Evolutionary conservation across 2,888 invertebrate species (phyloP), one percentile per base, ranked within the genome.

Genomic region (Rambutsinella grinnellia): DNA sequence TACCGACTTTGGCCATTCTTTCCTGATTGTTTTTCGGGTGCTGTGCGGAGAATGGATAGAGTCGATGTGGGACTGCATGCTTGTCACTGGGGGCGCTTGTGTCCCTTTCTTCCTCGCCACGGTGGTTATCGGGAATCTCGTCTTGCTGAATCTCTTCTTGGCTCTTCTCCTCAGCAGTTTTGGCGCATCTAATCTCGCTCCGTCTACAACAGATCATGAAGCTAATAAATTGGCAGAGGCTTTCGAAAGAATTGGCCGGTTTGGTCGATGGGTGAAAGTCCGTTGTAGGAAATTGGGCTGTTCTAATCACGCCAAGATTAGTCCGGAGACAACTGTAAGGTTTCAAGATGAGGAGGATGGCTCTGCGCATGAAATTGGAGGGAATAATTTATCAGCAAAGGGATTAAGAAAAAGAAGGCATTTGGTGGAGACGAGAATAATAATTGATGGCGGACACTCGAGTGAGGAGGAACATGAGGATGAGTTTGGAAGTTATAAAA

Each of bases 51-150:
- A 99, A 89, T 99, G 98, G 98, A 99, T 99, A 85, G 97, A 99
- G 88, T 97, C 97, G 78, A 99, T 99, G 98, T 99, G 98, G 98
- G 96, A 97, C 87, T 99, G 99, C 88, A 95, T 98, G 94, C 90
- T 81, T 8, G 97, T 96, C 67, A 94, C 94, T 79, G 96, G 96
- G 85, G 85, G 86, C 84, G 94, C 94, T 68, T 99, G 99, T 88
- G 95, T 98, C 86, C 98, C 98, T 61, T 99, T 99, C 91, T 99
- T 99, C 90, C 90, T 99, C 87, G 96, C 98, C 78, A 98, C 98
- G 62, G 97, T 97, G 87, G 96, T 98, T 86, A 97, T 99, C 88
- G 99, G 98, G 86, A 98, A 98, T 91, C 92, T 99, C 89, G 98
- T 99, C 91, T 98, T 97, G 3, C 92, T 98, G 87, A 98, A 98